Base-by-base conservation (phyloP, 2,888 invertebrate species). In the Neoaliturus tenellus region DNA sequence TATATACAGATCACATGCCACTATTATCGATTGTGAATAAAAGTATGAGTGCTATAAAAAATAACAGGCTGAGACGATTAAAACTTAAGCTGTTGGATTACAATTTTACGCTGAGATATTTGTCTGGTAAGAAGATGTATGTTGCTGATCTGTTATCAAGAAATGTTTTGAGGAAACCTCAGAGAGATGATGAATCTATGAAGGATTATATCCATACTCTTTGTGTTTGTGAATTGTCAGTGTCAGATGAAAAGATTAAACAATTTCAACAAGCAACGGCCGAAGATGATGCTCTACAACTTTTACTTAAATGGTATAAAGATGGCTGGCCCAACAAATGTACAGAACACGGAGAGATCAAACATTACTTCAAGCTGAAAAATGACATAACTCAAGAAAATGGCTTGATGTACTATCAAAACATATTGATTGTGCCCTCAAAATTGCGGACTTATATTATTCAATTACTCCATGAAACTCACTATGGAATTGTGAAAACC, bases 91-190 rank as follows among this genome's bases (percentile, higher is more conserved):
- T 85, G 2, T 25, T 84, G 17, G 23, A 31, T 14, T 83, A 85
- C 39, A 78, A 14, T 0, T 83, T 85, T 67, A 80, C 33, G 2
- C n/a, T 83, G 4, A 86, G 85, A 6, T 88, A 87, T 85, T 85
- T 85, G 51, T 87, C 87, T 17, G 88, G 88, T n/a, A 88, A 88
- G 80, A 85, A 87, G 51, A 44, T 88, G 51, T 85, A 86, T 80
- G 85, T 88, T 41, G 85, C 87, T 31, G 87, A 87, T 81, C 85
- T 85, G 3, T 84, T 88, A 48, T 75, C 48, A 6, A 23, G 48
- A 17, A 58, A 58, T 58, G 23, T 58, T 23, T 2, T 58, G 23
- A 58, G 58, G 28, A 58, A 58, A 28, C 17, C 10, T n/a, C 58
- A 58, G 14, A 20, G 23, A 58, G 58, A 58, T 23, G 58, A 58